These are phyloP conservation scores for Sminthurinus aureus DNA, from an alignment of 2,888 invertebrate species.

Conservation along the genomic window DNA sequence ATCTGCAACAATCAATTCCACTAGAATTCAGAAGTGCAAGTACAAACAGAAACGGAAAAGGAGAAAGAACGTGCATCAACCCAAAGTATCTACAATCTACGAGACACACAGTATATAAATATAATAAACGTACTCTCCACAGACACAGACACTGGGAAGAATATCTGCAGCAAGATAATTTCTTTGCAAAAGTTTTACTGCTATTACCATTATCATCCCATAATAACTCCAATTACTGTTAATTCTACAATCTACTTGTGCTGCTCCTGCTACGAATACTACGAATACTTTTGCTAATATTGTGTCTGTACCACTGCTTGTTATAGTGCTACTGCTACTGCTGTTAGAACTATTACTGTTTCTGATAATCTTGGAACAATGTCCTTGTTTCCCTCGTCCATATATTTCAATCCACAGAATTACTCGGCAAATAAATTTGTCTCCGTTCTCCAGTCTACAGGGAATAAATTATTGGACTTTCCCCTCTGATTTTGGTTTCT, in stretches of 20 bases:
- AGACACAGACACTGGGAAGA: too few species aligned
- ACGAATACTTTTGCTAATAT: neutral
- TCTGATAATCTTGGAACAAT: neutral
- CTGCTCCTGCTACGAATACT: neutral
- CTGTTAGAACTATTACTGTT: neutral
- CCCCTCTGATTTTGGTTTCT: neutral
- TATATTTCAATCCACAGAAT: neutral
- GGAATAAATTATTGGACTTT: slow-evolving; percentile 14
- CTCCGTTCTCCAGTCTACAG: neutral
- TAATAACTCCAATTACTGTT: slow-evolving; percentile 10
- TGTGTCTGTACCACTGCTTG: too few species aligned
- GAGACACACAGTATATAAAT: too few species aligned
- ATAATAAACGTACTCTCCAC: too few species aligned
- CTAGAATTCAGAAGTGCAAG: too few species aligned
- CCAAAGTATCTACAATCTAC: too few species aligned
- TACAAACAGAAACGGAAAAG: too few species aligned
- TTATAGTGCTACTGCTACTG: neutral
- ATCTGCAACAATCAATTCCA: too few species aligned
- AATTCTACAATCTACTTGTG: slow-evolving; percentile 5
- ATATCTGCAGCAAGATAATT: too few species aligned
- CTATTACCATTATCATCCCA: neutral
- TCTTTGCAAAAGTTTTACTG: too few species aligned
- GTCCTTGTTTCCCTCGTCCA: neutral
- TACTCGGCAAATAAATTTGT: neutral
- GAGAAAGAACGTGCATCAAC: too few species aligned